phyloP scores from a whole-genome alignment of 2,888 invertebrate species.

The Tipula unca region DNA sequence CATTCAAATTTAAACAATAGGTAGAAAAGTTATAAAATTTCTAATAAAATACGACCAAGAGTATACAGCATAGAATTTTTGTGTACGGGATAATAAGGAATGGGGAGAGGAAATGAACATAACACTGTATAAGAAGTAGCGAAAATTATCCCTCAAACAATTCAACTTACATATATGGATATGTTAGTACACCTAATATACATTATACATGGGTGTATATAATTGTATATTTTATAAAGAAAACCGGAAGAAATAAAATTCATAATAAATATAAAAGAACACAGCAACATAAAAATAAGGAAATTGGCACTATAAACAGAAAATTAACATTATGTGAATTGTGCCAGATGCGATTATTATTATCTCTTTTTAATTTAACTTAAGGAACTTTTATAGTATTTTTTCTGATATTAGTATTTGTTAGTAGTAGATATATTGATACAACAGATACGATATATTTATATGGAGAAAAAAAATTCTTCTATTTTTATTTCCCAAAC shows the following conservation, averaged over 20 bases:
- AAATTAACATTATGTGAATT: not conserved
- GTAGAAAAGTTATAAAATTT: too few relatives aligned
- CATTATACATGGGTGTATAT: not conserved
- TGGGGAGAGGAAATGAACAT: too few relatives aligned
- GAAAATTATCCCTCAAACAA: too few relatives aligned
- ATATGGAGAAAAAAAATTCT: not conserved
- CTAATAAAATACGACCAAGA: too few relatives aligned
- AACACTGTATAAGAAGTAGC: too few relatives aligned
- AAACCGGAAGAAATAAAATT: not conserved
- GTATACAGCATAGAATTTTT: too few relatives aligned
- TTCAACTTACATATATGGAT: not conserved
- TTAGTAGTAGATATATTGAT: not conserved
- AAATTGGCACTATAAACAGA: slow-evolving; percentile 14
- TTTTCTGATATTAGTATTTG: not conserved
- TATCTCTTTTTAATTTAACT: not conserved
- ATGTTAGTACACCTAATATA: not conserved
- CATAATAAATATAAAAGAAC: not conserved
- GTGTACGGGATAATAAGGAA: too few relatives aligned
- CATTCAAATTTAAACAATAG: too few relatives aligned
- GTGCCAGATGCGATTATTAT: slow-evolving; percentile 8
- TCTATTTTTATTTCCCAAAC: not conserved
- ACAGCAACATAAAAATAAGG: not conserved
- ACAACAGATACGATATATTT: not conserved
- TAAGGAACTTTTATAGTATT: not conserved
- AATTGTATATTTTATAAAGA: not conserved